Percentiles rank a stretch among this genome's conserved stretches.
These are phyloP conservation scores for Octodon degus DNA, from an alignment of 2,113 vertebrate genomes.

Conservation along the genomic window DNA sequence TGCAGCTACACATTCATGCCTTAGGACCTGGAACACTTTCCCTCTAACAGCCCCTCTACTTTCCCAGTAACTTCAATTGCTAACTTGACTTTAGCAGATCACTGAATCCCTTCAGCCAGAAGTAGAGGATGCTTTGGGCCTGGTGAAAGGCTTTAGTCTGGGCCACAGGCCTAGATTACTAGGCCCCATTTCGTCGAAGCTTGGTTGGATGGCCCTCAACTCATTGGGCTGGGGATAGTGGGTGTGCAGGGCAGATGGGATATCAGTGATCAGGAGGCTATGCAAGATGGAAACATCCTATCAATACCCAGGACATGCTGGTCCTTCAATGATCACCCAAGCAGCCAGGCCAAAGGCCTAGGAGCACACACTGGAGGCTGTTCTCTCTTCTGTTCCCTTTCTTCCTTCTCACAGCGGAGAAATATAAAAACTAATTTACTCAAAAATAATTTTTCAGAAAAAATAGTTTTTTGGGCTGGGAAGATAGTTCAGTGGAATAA, in stretches of 20 bases:
- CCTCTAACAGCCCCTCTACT: neutral
- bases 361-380: fast-evolving
- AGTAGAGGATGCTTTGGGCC: neutral
- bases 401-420: neutral
- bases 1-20: too few species aligned
- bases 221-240: neutral
- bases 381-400: neutral
- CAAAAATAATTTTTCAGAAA: constrained; percentile 3
- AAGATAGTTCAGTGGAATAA: too few species aligned
- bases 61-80: neutral
- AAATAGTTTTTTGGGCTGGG: neutral
- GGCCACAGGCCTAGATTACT: neutral
- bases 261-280: neutral
- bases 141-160: neutral
- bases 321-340: neutral
- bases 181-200: neutral
- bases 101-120: neutral
- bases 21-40: too few species aligned
- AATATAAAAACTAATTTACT: neutral
- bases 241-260: neutral
- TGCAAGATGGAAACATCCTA: neutral
- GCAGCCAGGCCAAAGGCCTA: too few species aligned
- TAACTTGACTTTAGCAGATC: neutral
- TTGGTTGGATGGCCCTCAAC: neutral
- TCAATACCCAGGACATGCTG: fast-evolving